Evolutionary conservation across 2,888 invertebrate genomes (phyloP), one percentile per base, ranked within the genome.

Genomic region (Erebia palarica): DNA sequence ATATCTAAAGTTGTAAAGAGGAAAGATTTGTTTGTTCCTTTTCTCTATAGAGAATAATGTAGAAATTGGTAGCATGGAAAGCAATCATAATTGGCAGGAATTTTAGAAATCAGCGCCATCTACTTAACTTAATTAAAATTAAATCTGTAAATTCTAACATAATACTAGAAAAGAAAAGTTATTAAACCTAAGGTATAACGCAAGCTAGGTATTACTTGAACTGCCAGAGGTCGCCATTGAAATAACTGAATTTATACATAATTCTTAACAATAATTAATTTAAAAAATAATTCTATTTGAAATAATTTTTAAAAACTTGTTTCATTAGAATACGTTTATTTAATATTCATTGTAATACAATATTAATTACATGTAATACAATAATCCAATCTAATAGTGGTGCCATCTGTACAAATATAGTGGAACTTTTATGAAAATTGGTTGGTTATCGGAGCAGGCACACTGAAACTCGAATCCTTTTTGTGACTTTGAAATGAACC

Each of bases 351-450:
- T 14, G 36, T 36, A 9, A 36, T 36, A 14, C n/a, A n/a, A n/a
- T n/a, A n/a, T n/a, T n/a, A n/a, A n/a, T n/a, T n/a, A n/a, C n/a
- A n/a, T n/a, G n/a, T n/a, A n/a, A n/a, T n/a, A n/a, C n/a, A n/a
- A n/a, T 49, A 3, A 16, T 16, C 1, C 10, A 10, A 21, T 27
- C 8, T 59, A 8, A 21, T 13, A 49, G 49, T 44, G 9, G 13
- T 47, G 63, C 63, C 63, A 63, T 63, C 63, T 63, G 18, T 47
- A 8, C 2, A 49, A 21, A 63, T 21, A 63, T 5, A 14, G 7
- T 14, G 21, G 21, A 63, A 63, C 63, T 18, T 7, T 5, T 47
- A 63, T 21, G 63, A 49, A 63, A 63, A 63, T 10, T 47, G 61
- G 16, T 49, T 14, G 21, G n/a, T 14, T 14, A 49, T 7, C 14